Percentiles rank a stretch among this genome's conserved stretches.
Evolutionary conservation across 2,888 invertebrate species (phyloP).

Genomic region (Nipponacmea schrenckii): DNA sequence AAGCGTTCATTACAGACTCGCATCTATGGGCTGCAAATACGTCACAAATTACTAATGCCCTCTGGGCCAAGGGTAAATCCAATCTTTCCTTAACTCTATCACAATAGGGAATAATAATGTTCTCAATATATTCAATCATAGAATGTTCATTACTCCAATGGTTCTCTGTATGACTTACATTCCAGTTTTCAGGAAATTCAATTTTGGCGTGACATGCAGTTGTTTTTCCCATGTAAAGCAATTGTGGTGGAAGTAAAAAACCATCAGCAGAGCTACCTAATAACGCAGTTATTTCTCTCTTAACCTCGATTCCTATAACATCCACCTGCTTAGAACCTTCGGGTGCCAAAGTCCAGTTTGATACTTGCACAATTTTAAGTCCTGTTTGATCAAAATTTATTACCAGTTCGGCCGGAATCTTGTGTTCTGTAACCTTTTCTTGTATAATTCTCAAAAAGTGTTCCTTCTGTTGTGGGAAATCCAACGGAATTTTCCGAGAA

Average conservation of each 20-base stretch:
- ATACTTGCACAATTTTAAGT: conserved; percentile 24
- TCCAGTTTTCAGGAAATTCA: conserved; percentile 23
- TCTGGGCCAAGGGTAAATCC: conserved; percentile 3
- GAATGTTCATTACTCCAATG: conserved; percentile 22
- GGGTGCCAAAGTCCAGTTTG: conserved; percentile 25
- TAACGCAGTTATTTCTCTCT: conserved; percentile 24
- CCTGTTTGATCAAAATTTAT: conserved; percentile 30
- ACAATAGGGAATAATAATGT: conserved; percentile 13
- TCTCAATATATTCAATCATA: conserved; percentile 13
- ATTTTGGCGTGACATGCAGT: no score
- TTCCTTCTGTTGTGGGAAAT: not conserved
- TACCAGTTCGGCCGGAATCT: conserved; percentile 25
- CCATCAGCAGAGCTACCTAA: conserved; percentile 1
- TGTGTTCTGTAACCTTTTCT: not conserved
- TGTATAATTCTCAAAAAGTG: not conserved
- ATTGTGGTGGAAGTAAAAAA: no score
- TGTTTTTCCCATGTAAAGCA: no score
- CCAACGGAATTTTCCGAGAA: not conserved
- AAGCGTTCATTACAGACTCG: no score
- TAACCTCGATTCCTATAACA: conserved; percentile 27
- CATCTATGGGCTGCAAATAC: no score
- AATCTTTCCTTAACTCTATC: conserved; percentile 5
- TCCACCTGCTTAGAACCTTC: conserved; percentile 21
- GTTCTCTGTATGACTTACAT: conserved; percentile 15
- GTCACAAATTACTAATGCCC: no score